Conservation (phyloP, 2,888 invertebrate species). For the Coelinius sp. region DNA sequence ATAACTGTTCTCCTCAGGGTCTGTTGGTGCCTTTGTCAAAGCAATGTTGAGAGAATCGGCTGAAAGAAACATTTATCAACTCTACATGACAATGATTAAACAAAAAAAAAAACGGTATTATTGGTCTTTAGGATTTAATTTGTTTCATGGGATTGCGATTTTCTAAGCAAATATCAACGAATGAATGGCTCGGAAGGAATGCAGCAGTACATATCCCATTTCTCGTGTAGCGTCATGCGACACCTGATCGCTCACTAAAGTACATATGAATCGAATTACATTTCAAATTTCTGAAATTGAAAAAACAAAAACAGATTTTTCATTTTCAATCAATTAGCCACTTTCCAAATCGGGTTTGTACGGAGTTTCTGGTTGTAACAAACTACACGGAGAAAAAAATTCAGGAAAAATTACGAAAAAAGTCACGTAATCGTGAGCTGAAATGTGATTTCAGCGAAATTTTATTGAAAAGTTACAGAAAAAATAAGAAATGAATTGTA, state of each 20-base stretch:
- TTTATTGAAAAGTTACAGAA: no score
- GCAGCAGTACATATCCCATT: slow-evolving; percentile 23
- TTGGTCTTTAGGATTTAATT: neutral
- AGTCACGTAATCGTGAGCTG: no score
- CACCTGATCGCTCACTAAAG: slow-evolving; percentile 33
- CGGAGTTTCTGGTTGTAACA: no score
- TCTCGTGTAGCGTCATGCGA: slow-evolving; percentile 35
- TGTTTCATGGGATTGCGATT: neutral
- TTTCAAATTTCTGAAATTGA: neutral
- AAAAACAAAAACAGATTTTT: neutral
- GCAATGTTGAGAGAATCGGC: neutral
- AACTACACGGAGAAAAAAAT: no score
- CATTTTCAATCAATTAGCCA: no score
- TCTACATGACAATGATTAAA: neutral
- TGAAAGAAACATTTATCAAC: neutral
- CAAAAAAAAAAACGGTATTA: neutral
- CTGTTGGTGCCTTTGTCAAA: neutral
- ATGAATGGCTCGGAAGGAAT: slow-evolving; percentile 21
- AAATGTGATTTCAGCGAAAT: no score
- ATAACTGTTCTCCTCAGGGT: neutral
- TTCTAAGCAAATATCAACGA: neutral
- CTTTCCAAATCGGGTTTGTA: no score
- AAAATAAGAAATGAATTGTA: no score
- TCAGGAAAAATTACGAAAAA: no score
- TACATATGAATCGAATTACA: neutral